phyloP scores from a whole-genome alignment of 2,797 vertebrate genomes.

The Stomatorhinus walkeri region DNA sequence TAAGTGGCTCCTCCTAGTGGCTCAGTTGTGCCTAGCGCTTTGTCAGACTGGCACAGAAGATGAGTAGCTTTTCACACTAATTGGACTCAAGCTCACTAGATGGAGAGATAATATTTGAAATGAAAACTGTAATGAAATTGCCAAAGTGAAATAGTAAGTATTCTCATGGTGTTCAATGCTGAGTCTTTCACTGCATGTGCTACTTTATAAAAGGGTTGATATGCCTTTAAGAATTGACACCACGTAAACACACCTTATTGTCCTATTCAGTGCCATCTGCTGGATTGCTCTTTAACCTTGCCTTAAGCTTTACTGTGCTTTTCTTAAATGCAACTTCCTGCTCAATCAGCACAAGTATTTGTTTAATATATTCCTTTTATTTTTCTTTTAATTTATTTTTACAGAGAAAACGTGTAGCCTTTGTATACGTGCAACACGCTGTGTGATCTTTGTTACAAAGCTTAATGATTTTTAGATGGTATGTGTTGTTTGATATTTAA shows the following conservation, averaged over 20 bases:
- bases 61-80: neutral
- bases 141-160: conserved; percentile 29
- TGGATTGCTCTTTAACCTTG: neutral
- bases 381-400: conserved; percentile 41
- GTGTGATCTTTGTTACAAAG: neutral
- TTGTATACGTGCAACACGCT: conserved; percentile 44
- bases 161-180: neutral
- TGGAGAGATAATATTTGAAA: neutral
- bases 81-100: neutral
- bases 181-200: conserved; percentile 40
- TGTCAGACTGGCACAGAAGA: neutral
- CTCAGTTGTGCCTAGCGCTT: neutral
- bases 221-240: conserved; percentile 48
- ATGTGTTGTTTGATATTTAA: conserved; percentile 35
- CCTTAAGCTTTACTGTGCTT: conserved; percentile 23
- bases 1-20: neutral
- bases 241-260: conserved; percentile 28
- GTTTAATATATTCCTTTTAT: conserved; percentile 25
- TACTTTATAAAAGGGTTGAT: conserved; percentile 44
- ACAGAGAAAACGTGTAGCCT: conserved; percentile 43
- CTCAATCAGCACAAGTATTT: conserved; percentile 33
- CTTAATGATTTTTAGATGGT: conserved; percentile 30
- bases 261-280: neutral
- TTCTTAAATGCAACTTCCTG: conserved; percentile 26
- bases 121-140: conserved; percentile 28